Evolutionary conservation across 2,888 invertebrate genomes (phyloP).

Genomic region (Reticulitermes lucifugus): DNA sequence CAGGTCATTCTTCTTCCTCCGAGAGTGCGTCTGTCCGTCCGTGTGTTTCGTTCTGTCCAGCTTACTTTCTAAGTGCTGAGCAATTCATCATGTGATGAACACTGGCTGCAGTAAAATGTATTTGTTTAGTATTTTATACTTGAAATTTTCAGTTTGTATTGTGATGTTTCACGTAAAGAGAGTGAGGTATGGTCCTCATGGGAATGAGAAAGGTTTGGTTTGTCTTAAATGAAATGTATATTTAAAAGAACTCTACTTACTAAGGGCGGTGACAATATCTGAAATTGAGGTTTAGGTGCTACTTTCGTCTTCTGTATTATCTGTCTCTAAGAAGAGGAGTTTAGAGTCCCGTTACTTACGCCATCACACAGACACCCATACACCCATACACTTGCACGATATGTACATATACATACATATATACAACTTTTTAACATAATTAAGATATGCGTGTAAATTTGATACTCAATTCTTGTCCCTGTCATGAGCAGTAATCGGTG

Average conservation of each 20-base stretch:
- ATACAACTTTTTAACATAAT: too few species aligned
- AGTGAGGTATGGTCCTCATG: not conserved
- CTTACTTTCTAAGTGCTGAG: not conserved
- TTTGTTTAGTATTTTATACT: not conserved
- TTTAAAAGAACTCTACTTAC: conserved; percentile 1
- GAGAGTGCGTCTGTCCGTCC: too few species aligned
- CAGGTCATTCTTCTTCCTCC: not conserved
- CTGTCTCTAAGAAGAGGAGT: too few species aligned
- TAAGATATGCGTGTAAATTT: too few species aligned
- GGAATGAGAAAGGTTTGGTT: not conserved
- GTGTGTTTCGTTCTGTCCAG: too few species aligned
- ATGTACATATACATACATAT: too few species aligned
- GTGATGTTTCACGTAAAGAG: not conserved
- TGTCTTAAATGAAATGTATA: conserved; percentile 1
- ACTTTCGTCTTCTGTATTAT: too few species aligned
- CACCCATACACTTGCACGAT: too few species aligned
- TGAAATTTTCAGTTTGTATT: not conserved
- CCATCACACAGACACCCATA: too few species aligned
- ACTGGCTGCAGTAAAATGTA: not conserved
- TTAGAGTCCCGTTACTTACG: too few species aligned
- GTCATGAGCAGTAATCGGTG: too few species aligned
- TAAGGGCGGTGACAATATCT: not conserved
- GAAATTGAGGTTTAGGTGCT: not conserved
- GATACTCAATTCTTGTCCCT: too few species aligned
- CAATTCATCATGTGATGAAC: not conserved